Evolutionary conservation across 2,888 invertebrate species (phyloP).

Genomic region (Ernsta delagoae): DNA sequence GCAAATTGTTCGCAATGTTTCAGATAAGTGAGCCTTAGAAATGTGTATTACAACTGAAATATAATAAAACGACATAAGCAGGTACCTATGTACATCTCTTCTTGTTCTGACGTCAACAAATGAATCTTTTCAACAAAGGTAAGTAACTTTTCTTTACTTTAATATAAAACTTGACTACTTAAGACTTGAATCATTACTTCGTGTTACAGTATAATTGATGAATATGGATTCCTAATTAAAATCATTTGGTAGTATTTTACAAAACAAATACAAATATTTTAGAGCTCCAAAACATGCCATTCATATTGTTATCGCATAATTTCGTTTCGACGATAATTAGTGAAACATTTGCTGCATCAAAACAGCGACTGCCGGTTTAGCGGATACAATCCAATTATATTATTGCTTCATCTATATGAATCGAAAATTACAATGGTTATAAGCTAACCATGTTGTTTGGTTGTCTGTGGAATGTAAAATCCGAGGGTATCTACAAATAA

Average conservation of each 20-base stretch:
- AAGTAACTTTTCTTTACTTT: no score
- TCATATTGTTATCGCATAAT: slow-evolving; percentile 19
- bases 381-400: slow-evolving; percentile 45
- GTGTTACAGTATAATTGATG: not conserved
- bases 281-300: slow-evolving; percentile 1
- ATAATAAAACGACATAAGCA: not conserved
- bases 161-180: no score
- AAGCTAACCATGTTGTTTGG: slow-evolving; percentile 46
- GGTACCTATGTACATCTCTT: no score
- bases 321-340: slow-evolving; percentile 20
- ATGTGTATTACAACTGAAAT: not conserved
- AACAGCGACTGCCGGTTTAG: slow-evolving; percentile 27
- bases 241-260: no score
- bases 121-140: not conserved
- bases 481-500: slow-evolving; percentile 45
- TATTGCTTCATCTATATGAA: slow-evolving; percentile 52
- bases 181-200: no score
- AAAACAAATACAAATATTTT: slow-evolving; percentile 3
- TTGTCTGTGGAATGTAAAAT: slow-evolving; percentile 56
- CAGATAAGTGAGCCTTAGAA: not conserved
- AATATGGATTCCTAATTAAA: slow-evolving; percentile 1
- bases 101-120: no score
- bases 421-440: slow-evolving; percentile 45
- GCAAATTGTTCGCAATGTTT: slow-evolving; percentile 7
- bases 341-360: slow-evolving; percentile 4